Base-by-base conservation (phyloP, 1,140 invertebrate genomes). In the Trinorchestia longiramus region DNA sequence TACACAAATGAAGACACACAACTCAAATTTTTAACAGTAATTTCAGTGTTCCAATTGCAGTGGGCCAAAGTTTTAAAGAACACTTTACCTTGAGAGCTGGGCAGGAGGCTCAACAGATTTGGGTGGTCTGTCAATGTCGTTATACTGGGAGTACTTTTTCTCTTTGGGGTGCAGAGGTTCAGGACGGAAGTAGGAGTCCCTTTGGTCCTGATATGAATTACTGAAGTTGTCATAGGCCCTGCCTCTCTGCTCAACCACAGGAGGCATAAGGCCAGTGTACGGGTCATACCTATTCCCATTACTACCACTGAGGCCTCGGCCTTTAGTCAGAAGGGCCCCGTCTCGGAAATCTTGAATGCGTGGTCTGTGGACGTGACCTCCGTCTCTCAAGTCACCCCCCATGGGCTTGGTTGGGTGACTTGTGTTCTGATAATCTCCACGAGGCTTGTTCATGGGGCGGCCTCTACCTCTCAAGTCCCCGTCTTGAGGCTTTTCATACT, bases 101-200 rank as follows among this genome's bases (percentile, higher is more conserved):
- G 43, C 44, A 94, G 92, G 92, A 94, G 92, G 92, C 19, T 94
- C 92, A 6, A 15, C 40, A 43, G 43, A 0, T 94, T 94, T 94
- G 6, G 36, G 41, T 28, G 19, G 92, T 40, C 92, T 94, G 0
- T 94, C 44, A 4, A 45, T 15, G 11, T 94, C 92, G 36, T 47
- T 28, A 45, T 45, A 94, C 40, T 44, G 92, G 41, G 43, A 23
- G 40, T 45, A 94, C 40, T 94, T 94, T 40, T 94, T 47, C 36
- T 94, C 92, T 94, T 94, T 94, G 43, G 43, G 19, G 4, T 43
- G 92, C 19, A 47, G 92, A 43, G 92, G 92, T 36, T 43, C 15
- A 94, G 43, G 92, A 40, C 11, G 43, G 44, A 47, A 94, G 92
- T 94, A 94, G 43, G 92, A 28, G 92, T 94, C 44, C 41, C 44